These are phyloP conservation scores for Colostygia pectinataria DNA, from an alignment of 2,888 invertebrate genomes.

Conservation along the genomic window DNA sequence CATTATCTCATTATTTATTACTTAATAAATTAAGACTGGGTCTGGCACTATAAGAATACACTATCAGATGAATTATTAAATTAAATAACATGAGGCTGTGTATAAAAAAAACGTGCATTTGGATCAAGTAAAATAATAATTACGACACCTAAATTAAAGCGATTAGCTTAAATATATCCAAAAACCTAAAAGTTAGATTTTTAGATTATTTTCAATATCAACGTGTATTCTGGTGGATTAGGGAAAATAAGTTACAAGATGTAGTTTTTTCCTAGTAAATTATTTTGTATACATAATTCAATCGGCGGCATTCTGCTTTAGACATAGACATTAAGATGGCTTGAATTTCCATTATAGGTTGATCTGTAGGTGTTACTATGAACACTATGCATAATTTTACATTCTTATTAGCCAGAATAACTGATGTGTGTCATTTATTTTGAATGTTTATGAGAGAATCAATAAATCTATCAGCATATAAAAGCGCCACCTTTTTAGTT, in stretches of 20 bases:
- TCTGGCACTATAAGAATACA: too few species aligned
- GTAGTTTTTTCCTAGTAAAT: too few species aligned
- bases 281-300: background rate
- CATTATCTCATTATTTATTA: conserved; percentile 1
- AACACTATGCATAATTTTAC: conserved; percentile 58
- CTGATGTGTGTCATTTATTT: conserved; percentile 17
- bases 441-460: conserved; percentile 14
- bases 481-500: conserved; percentile 16
- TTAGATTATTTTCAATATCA: too few species aligned
- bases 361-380: conserved; percentile 45
- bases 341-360: conserved; percentile 20
- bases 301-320: background rate
- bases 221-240: too few species aligned
- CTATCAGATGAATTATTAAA: too few species aligned
- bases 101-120: too few species aligned
- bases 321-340: conserved; percentile 10
- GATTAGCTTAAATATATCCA: too few species aligned
- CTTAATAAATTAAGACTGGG: background rate
- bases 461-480: conserved; percentile 20
- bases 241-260: too few species aligned
- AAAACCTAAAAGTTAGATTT: too few species aligned
- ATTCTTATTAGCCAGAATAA: conserved; percentile 42
- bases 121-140: too few species aligned
- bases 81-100: too few species aligned
- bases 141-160: too few species aligned